Conservation (phyloP, 1,140 invertebrate genomes). For the Lamellibrachia luymesi region DNA sequence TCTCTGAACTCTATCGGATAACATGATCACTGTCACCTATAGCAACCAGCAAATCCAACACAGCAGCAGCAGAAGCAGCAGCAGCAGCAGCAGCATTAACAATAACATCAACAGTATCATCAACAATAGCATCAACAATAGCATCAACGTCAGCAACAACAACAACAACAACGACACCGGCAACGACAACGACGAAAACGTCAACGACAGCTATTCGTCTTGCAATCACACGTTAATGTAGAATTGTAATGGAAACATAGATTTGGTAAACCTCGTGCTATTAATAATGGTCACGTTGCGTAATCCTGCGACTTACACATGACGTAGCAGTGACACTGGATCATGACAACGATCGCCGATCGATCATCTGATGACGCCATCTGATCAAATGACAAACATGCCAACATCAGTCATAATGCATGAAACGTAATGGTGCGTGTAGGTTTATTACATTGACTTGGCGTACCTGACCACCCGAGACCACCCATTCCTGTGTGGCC, state of each 20-base stretch:
- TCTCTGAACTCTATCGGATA: neutral
- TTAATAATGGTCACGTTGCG: no score
- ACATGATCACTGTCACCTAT: no score
- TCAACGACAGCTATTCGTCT: neutral
- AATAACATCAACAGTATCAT: conserved; percentile 1
- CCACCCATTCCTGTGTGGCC: neutral
- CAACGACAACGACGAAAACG: neutral
- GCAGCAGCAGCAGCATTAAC: conserved; percentile 11
- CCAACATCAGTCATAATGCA: neutral
- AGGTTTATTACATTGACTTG: neutral
- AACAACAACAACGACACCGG: neutral
- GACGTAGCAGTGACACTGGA: no score
- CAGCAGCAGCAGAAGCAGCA: no score
- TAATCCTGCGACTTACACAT: no score
- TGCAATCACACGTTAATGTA: no score
- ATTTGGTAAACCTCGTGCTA: no score
- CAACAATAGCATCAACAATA: neutral
- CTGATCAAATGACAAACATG: neutral
- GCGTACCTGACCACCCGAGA: neutral
- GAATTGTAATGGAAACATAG: no score
- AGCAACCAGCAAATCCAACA: no score
- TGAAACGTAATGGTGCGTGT: neutral
- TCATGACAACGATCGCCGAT: no score
- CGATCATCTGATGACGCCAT: neutral
- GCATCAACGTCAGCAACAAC: conserved; percentile 2